Evolutionary conservation across 2,113 vertebrate species (phyloP), one percentile per base, ranked within the genome.

Genomic region (Cavia aperea): DNA sequence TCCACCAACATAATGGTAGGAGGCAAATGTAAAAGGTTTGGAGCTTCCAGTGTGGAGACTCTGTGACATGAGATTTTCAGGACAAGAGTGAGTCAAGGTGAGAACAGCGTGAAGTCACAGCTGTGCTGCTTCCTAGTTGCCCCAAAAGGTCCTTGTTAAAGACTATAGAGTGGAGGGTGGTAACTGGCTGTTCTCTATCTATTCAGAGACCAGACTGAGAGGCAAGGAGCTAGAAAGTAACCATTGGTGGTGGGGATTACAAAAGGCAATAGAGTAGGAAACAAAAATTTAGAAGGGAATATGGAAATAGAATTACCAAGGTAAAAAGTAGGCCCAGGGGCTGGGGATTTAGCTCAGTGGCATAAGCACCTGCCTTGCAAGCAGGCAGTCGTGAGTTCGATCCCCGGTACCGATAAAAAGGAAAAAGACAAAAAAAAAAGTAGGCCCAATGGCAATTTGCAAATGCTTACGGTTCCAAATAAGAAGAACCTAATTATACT

Each of bases 401-500:
- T 39, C 39, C 39, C 39, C 39, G 3, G 39, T 39, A 39, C 39
- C 39, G 39, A 39, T 39, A 39, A 39, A 39, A 39, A 39, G 39
- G 39, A 39, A 39, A 39, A 39, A 39, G 39, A 39, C 39, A 39
- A 39, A 39, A 39, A 39, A 85, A 73, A 91, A 93, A 68, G 62
- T 24, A 89, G 43, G 73, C 1, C 19, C 66, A 68, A 4, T 21
- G 23, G 54, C 73, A 72, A 85, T 29, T 78, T 78, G 43, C 56
- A 58, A 93, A 90, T 92, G 77, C 78, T 93, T 75, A 65, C 73
- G 95, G 90, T 89, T 93, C 75, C 92, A 96, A 95, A 89, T 60
- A 23, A 96, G 54, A 86, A 94, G 46, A 29, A 77, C 21, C 90
- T 33, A 19, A 18, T 39, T 54, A 87, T 79, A 43, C 43, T 60